A percentile compares a stretch with the other conserved stretches of the same genome.
These are phyloP conservation scores for Macropis europaea DNA, from an alignment of 2,888 invertebrate genomes.

Conservation along the genomic window DNA sequence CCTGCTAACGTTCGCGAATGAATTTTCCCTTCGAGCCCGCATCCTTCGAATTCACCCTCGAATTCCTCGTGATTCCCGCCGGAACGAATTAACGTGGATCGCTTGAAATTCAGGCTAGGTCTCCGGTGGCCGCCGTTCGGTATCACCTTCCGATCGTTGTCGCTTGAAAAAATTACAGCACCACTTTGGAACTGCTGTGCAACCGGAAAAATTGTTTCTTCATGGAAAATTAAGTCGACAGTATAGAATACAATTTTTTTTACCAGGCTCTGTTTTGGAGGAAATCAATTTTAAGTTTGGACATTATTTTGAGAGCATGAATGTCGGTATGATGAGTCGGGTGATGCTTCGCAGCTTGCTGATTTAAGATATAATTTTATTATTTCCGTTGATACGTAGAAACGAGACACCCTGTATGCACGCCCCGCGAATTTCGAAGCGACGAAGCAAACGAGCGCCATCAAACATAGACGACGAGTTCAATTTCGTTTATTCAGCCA, in stretches of 20 bases:
- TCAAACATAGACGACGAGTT: neutral
- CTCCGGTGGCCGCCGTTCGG: neutral
- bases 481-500: neutral
- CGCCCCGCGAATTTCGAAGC: neutral
- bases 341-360: too few species aligned
- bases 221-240: too few species aligned
- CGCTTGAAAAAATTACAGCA: neutral
- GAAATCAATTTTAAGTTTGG: too few species aligned
- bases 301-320: too few species aligned
- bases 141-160: neutral
- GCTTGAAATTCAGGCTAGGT: neutral
- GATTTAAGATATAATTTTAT: too few species aligned
- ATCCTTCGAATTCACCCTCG: neutral
- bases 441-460: neutral
- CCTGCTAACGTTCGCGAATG: slow-evolving; percentile 20
- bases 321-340: too few species aligned
- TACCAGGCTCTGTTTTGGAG: too few species aligned
- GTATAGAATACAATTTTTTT: too few species aligned
- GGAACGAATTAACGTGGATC: neutral
- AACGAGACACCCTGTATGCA: too few species aligned
- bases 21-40: neutral
- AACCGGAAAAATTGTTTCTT: too few species aligned
- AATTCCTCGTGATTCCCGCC: neutral
- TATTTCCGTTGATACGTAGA: too few species aligned
- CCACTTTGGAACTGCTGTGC: too few species aligned